Base-by-base conservation (phyloP, 2,888 invertebrate species). In the Parelbella ahira region DNA sequence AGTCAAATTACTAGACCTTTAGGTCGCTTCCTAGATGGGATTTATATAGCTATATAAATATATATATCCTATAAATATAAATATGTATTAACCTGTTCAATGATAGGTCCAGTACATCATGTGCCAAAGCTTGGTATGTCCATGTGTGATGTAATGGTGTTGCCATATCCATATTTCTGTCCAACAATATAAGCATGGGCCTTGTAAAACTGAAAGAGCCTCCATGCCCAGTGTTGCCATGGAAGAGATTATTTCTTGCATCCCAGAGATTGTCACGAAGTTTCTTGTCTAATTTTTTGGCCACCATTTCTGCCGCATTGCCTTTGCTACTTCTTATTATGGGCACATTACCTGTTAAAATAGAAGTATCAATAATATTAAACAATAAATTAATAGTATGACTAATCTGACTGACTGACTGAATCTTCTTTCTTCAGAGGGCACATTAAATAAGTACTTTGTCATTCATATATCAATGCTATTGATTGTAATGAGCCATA, bases 91-190 rank as follows among this genome's bases (percentile, higher is more conserved):
- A 88, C 88, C 96, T 90, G 80, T 99, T 99, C 42, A 98, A 84
- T 4, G 96, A 93, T 54, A 98, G 89, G 64, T 98, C 96, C 42
- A 99, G 78, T 2, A 99, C 94, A 89, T 99, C 99, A 77, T 99
- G 99, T 11, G 97, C 94, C 38, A 99, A 82, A 0, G 99, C 99
- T 80, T 99, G 99, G 77, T 99, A 99, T 0, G 99, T 99, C 99
- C 99, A 99, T 0, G 99, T 98, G 77, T 99, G 99, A 88, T 99
- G 99, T 46, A 99, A 84, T 11, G 98, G 98, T 24, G 99, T 99
- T 1, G 98, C 98, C 91, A 99, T 92, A 75, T 99, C 99, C 51
- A 98, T 90, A 77, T 96, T 97, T 46, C 99, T 90, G 76, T 99
- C 99, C 41, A 99, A 86, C 46, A 99, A 86, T 51, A 99, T 93